Percentiles rank a stretch among this genome's conserved stretches.
Evolutionary conservation across 2,797 vertebrate species (phyloP).

Genomic region (Sus cebifrons): DNA sequence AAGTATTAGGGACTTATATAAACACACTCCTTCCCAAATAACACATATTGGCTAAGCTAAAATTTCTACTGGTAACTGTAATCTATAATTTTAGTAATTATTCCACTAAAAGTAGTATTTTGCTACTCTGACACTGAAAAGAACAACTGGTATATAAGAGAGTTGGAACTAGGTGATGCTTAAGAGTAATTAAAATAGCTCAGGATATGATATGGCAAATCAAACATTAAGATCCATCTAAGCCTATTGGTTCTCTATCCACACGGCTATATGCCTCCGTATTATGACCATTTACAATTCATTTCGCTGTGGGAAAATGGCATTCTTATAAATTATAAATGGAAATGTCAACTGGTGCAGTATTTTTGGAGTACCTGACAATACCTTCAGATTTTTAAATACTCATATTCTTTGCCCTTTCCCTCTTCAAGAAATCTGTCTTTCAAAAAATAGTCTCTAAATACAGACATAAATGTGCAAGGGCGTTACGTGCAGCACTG

Average conservation of each 20-base stretch:
- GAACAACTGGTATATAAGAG: neutral
- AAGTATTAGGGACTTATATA: neutral
- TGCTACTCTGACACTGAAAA: conserved; percentile 2
- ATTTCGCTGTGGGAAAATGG: neutral
- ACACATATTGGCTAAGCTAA: neutral
- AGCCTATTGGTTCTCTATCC: neutral
- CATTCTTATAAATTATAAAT: neutral
- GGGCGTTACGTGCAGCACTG: neutral
- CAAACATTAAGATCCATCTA: neutral
- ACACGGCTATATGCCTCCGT: neutral
- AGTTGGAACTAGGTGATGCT: neutral
- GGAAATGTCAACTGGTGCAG: neutral
- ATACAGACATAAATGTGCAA: neutral
- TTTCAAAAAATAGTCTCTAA: conserved; percentile 43
- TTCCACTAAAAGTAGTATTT: neutral
- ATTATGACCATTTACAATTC: neutral
- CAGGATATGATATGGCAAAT: neutral
- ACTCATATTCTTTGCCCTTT: conserved; percentile 12
- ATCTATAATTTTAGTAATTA: conserved; percentile 23
- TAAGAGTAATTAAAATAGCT: conserved; percentile 31
- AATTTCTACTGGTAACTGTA: conserved; percentile 26
- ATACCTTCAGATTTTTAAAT: conserved; percentile 49
- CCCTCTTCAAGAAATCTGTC: neutral
- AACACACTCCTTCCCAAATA: conserved; percentile 42
- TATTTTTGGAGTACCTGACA: neutral